phyloP scores from a whole-genome alignment of 2,888 invertebrate genomes.

The Cryptosula pallasiana region DNA sequence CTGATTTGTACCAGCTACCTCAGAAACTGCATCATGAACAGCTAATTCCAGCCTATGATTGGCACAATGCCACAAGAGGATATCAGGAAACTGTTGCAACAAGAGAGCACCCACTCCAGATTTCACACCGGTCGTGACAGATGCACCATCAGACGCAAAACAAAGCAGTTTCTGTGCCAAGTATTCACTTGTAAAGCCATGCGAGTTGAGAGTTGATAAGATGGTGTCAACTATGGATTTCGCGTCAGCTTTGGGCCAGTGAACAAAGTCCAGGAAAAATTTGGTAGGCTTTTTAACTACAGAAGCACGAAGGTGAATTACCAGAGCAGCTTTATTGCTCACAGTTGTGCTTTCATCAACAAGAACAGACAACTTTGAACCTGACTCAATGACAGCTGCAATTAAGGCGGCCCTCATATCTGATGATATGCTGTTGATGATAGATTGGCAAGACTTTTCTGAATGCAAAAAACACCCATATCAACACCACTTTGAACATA shows the following conservation, averaged over 20 bases:
- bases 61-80: background rate
- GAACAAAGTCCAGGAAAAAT: background rate
- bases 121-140: too few species aligned
- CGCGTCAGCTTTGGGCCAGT: too few species aligned
- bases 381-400: background rate
- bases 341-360: background rate
- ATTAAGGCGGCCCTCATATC: background rate
- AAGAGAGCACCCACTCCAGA: background rate
- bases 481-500: too few species aligned
- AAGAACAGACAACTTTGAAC: background rate
- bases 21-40: background rate
- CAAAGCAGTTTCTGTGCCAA: background rate
- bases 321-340: background rate
- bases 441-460: too few species aligned
- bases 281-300: background rate
- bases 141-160: background rate
- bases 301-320: background rate
- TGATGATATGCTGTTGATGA: background rate
- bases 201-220: background rate
- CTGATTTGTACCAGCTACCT: too few species aligned
- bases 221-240: too few species aligned
- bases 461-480: too few species aligned
- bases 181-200: background rate
- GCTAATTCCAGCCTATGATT: background rate
- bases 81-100: background rate